Evolutionary conservation across 2,113 vertebrate species (phyloP).

Genomic region (Neogale vison): DNA sequence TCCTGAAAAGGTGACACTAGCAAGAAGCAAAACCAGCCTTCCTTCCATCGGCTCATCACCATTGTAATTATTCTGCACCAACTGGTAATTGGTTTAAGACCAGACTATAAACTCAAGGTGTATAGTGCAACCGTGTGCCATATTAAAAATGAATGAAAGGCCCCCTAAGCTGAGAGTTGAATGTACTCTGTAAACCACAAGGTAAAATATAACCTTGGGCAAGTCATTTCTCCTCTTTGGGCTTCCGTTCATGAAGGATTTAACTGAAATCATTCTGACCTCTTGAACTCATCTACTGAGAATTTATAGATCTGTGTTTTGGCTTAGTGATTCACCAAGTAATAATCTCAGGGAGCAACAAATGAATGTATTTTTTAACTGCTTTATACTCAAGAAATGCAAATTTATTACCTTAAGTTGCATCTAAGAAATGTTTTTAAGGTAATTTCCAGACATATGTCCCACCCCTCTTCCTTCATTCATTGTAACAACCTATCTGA

Average conservation of each 20-base stretch:
- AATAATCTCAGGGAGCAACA: not conserved
- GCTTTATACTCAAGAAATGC: not conserved
- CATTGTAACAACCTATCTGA: not conserved
- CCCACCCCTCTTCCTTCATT: not conserved
- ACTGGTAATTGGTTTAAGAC: not conserved
- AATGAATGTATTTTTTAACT: not conserved
- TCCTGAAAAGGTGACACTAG: not conserved
- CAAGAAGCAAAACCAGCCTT: not conserved
- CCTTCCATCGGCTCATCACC: not conserved
- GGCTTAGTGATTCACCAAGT: not conserved
- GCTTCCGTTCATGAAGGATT: not conserved
- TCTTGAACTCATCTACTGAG: not conserved
- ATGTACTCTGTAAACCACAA: not conserved
- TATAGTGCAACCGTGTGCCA: not conserved
- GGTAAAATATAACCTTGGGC: not conserved
- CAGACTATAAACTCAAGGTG: not conserved
- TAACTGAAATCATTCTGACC: not conserved
- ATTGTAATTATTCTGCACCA: not conserved
- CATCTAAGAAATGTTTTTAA: slow-evolving; percentile 1
- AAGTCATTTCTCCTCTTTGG: not conserved
- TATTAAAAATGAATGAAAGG: not conserved
- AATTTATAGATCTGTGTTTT: not conserved
- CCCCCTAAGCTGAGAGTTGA: not conserved
- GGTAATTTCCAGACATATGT: not conserved
- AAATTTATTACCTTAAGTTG: not conserved